Evolutionary conservation across 2,113 vertebrate species (phyloP).

Genomic region (Athene noctua): DNA sequence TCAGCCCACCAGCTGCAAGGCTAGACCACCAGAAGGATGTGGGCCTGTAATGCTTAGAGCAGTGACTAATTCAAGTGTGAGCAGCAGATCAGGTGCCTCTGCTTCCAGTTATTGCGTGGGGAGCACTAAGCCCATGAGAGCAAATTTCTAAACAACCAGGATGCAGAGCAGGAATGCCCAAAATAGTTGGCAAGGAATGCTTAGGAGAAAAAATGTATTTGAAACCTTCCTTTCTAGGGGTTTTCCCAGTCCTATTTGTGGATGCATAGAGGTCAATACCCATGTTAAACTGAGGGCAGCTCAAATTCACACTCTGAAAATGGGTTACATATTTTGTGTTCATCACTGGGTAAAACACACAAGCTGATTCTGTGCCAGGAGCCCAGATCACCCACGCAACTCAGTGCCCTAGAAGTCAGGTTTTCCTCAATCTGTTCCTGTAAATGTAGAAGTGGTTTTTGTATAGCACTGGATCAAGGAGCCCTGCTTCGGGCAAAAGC

Average conservation of each 20-base stretch:
- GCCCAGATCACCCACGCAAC: not conserved
- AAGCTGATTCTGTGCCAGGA: not conserved
- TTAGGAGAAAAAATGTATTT: not conserved
- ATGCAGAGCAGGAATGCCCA: not conserved
- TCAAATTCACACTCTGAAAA: not conserved
- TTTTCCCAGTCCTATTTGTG: not conserved
- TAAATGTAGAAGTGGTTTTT: not conserved
- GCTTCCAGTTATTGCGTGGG: not conserved
- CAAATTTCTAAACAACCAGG: not conserved
- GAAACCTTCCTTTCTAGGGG: not conserved
- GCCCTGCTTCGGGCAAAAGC: not conserved
- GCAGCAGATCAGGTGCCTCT: not conserved
- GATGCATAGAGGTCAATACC: not conserved
- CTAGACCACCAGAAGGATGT: not conserved
- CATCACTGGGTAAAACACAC: not conserved
- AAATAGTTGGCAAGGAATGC: not conserved
- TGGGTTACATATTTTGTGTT: not conserved
- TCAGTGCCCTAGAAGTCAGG: not conserved
- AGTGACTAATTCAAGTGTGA: not conserved
- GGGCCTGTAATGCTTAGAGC: not conserved
- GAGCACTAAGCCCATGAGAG: not conserved
- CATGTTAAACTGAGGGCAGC: not conserved
- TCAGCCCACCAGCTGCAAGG: not conserved
- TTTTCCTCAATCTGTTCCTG: not conserved
- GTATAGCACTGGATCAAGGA: not conserved